These are phyloP conservation scores for Pollachius pollachius DNA, from an alignment of 2,113 vertebrate genomes.

Conservation along the genomic window DNA sequence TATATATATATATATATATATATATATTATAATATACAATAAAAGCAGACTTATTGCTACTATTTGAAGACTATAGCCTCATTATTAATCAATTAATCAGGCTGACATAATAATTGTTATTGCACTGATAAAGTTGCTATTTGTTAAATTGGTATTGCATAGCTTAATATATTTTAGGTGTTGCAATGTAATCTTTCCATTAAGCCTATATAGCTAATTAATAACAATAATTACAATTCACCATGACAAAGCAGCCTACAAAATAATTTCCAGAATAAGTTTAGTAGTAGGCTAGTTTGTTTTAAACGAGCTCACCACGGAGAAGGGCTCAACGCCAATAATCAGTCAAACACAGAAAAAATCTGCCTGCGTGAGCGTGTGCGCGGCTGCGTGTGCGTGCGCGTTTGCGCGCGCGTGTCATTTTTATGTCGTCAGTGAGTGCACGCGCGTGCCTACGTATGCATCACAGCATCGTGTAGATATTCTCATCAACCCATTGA, in stretches of 20 bases:
- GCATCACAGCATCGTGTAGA: constrained; percentile 10
- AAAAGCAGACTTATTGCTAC: neutral
- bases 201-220: no score
- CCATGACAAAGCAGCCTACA: no score
- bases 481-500: constrained; percentile 32
- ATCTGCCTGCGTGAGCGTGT: neutral
- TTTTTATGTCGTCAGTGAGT: neutral
- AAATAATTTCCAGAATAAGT: no score
- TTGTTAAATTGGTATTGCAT: neutral
- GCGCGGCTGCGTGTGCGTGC: neutral
- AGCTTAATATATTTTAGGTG: no score
- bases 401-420: neutral
- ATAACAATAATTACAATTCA: no score
- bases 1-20: no score
- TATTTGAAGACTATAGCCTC: neutral
- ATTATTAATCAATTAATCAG: neutral
- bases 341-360: neutral
- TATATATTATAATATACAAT: neutral
- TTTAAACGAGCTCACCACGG: no score
- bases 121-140: neutral
- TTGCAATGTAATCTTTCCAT: no score
- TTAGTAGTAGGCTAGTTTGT: no score
- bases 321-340: neutral
- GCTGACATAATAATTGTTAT: neutral
- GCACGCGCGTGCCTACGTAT: neutral